Evolutionary conservation across 2,888 invertebrate genomes (phyloP).

Genomic region (Xanthostigma xanthostigma): DNA sequence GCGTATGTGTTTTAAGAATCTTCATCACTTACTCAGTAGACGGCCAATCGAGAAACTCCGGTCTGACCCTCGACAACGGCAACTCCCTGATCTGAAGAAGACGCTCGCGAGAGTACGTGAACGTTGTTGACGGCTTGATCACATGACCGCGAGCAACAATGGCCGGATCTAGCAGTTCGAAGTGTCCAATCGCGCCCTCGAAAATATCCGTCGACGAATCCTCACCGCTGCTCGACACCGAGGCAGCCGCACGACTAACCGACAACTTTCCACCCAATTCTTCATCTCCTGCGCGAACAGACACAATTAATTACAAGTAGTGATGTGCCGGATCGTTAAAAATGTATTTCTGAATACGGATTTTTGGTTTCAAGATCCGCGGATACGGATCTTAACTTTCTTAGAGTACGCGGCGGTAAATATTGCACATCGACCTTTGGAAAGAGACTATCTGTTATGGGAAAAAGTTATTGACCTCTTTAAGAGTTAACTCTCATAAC

Average conservation of each 20-base stretch:
- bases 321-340: no score
- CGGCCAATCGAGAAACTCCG: conserved; percentile 42
- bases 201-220: conserved; percentile 19
- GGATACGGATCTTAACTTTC: no score
- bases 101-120: conserved; percentile 49
- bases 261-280: not conserved
- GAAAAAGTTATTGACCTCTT: no score
- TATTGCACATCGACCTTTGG: no score
- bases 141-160: conserved; percentile 36
- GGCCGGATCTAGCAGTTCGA: conserved; percentile 34
- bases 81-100: conserved; percentile 55
- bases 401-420: no score
- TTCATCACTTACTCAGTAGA: not conserved
- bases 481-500: no score
- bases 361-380: no score
- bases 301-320: no score
- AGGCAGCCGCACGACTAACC: conserved; percentile 9
- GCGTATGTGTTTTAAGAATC: no score
- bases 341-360: no score
- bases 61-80: conserved; percentile 52
- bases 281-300: not conserved
- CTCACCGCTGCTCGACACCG: conserved; percentile 26
- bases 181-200: conserved; percentile 16
- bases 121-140: conserved; percentile 24
- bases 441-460: no score